Base-by-base conservation (phyloP, 2,888 invertebrate genomes). In the Andricus curvator region DNA sequence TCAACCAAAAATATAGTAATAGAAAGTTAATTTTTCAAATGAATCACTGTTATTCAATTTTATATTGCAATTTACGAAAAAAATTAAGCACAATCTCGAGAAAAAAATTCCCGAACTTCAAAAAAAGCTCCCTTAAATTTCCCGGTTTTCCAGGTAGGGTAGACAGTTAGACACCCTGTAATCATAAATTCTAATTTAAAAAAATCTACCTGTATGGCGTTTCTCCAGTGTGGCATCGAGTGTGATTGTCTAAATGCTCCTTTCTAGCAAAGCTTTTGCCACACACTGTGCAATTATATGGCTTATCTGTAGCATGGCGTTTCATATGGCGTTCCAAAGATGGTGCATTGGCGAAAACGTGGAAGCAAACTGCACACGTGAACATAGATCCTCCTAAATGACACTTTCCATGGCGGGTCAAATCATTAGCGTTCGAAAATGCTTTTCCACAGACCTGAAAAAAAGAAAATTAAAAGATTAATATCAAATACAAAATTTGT, bases 241-340 rank as follows among this genome's bases (percentile, higher is more conserved):
- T 96, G 89, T 97, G 97, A 93, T 97, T 97, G 93, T 97, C 97
- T 85, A 97, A 94, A 92, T 97, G 97, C 91, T 97, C 97, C 92
- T 97, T 97, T 80, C 97, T 94, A 17, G 97, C 97, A 93, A 97
- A 97, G 41, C 96, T 96, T 93, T 97, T 97, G 86, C 96, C 97
- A 93, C 97, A 97, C 89, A 96, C 96, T 29, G 96, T 95, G 93
- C 97, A 97, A 83, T 96, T 96, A 90, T 97, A 97, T 6, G 97
- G 97, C 91, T 97, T 97, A 92, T 97, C 97, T 82, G 96, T 96
- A 5, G 96, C 95, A 91, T 97, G 95, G 77, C 97, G 94, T 92
- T 97, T 97, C 93, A 96, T 96, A 90, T 97, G 97, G 81, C 97
- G 94, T 90, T 97, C 97, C 86, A 92, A 87, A 60, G 91, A 93